These are phyloP conservation scores for Kryptopterus vitreolus DNA, from an alignment of 2,797 vertebrate species.

Conservation along the genomic window DNA sequence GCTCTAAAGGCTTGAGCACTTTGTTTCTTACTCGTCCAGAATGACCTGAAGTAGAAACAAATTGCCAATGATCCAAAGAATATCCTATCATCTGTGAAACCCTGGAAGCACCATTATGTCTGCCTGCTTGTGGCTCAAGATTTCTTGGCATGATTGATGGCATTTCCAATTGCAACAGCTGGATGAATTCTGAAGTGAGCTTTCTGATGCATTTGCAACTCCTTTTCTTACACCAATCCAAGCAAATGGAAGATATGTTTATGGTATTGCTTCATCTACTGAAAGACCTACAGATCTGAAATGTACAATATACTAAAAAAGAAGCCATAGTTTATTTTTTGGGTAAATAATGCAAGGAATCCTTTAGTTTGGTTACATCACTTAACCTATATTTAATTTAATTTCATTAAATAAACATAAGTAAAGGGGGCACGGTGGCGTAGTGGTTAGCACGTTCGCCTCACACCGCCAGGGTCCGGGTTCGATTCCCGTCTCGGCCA, in stretches of 20 bases:
- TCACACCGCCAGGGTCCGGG: too few species aligned
- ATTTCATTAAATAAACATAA: neutral
- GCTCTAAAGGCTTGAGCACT: neutral
- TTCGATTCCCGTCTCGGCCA: too few species aligned
- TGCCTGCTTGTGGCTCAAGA: neutral
- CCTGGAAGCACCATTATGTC: neutral
- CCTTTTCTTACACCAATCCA: neutral
- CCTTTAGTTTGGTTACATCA: neutral
- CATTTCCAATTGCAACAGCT: neutral
- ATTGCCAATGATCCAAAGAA: conserved; percentile 4
- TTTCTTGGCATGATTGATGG: neutral
- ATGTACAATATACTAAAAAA: neutral
- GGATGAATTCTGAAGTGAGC: neutral
- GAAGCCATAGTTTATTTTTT: neutral
- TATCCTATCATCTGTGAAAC: conserved; percentile 6
- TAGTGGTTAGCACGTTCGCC: too few species aligned
- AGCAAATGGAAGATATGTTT: neutral
- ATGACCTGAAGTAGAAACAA: conserved; percentile 12
- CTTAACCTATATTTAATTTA: neutral
- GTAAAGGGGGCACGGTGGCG: too few species aligned
- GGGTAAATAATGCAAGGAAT: neutral
- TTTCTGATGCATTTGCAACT: neutral
- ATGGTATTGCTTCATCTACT: neutral
- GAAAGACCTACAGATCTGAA: neutral
- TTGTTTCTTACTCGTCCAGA: neutral